Base-by-base conservation (phyloP, 2,888 invertebrate species). In the Philereme vetulata region DNA sequence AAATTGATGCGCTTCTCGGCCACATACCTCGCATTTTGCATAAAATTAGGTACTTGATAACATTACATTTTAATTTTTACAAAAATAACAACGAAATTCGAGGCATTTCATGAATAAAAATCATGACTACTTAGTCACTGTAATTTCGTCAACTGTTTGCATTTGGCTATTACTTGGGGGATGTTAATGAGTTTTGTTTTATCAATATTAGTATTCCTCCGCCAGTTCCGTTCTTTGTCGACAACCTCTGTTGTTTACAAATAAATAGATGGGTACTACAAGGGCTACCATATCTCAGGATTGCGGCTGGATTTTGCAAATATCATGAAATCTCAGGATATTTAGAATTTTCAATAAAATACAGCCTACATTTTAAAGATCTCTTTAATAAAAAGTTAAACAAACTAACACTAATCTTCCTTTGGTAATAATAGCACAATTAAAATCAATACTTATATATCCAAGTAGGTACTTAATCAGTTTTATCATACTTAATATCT, bases 171-270 rank as follows among this genome's bases (percentile, higher is more conserved):
- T 11, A 33, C 32, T 21, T 44, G 40, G 21, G 46, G 55, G 32
- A 40, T 58, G 47, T 58, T 51, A 36, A 35, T 48, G 36, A 4
- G 48, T 10, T 33, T 65, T 65, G 71, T 68, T 72, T 66, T 67
- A 70, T 74, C 72, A 74, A 76, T 73, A 77, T 67, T 70, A 67
- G 45, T 51, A 59, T 56, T 52, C 0, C 46, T 36, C 43, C 8
- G 48, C 32, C 34, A 35, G 59, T 60, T 65, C 66, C 64, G 69
- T 45, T 51, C 49, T 65, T 67, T 67, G 67, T 63, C 47, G 47
- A 34, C 33, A 4, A 46, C 38, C 11, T 33, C 45, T 5, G 38
- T 47, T 60, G 50, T 58, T 60, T 64, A 60, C 53, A 33, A 50
- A 63, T 51, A 32, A 45, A 52, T 10, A 8, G 34, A 42, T 56